Percentiles rank a stretch among this genome's conserved stretches.
These are phyloP conservation scores for Strigamia maritima DNA, from an alignment of 2,888 invertebrate genomes.

Conservation along the genomic window DNA sequence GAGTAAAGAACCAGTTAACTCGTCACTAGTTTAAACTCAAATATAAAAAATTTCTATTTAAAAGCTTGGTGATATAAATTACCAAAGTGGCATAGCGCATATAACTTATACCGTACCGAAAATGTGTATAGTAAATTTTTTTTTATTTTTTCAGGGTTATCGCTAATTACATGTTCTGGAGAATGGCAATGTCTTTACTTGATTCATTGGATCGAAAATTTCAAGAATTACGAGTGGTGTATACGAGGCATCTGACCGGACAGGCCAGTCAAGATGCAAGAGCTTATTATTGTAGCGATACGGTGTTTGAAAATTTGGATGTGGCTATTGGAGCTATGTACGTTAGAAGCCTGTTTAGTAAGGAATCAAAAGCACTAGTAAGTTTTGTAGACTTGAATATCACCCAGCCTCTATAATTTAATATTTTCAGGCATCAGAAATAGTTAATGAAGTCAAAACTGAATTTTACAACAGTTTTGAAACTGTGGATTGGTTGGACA, in stretches of 20 bases:
- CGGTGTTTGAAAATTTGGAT: conserved; percentile 37
- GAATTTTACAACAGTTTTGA: conserved; percentile 77
- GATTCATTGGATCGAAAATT: conserved; percentile 61
- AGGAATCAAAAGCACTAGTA: conserved; percentile 70
- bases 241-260: conserved; percentile 39
- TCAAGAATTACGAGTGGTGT: conserved; percentile 36
- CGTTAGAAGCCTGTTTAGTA: conserved; percentile 80
- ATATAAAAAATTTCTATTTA: too few species aligned
- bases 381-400: neutral
- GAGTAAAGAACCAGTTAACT: too few species aligned
- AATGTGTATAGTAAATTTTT: neutral
- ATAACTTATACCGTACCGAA: too few species aligned
- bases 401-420: neutral
- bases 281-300: conserved; percentile 39
- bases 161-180: conserved; percentile 92
- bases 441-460: conserved; percentile 78
- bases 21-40: too few species aligned
- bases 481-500: conserved; percentile 88
- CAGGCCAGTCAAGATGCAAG: conserved; percentile 39
- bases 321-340: conserved; percentile 70
- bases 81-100: too few species aligned
- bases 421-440: conserved; percentile 54
- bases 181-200: conserved; percentile 67
- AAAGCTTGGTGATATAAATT: too few species aligned
- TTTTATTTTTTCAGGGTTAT: conserved; percentile 57